Evolutionary conservation across 2,113 vertebrate species (phyloP).

Genomic region (Mormoops blainvillei): DNA sequence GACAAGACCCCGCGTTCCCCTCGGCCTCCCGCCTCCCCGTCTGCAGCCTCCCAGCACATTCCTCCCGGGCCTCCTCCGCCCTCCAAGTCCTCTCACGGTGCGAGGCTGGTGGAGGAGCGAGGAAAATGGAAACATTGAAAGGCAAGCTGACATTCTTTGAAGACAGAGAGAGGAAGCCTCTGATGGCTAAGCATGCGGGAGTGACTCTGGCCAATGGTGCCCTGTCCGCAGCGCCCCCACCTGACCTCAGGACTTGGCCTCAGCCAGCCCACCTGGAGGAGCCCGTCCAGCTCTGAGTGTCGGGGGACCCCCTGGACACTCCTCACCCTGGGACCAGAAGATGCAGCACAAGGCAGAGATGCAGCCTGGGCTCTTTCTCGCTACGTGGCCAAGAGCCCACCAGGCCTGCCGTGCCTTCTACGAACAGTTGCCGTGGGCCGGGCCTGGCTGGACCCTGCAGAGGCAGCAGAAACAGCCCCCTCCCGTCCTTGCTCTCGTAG

Average conservation of each 20-base stretch:
- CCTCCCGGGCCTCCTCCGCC: constrained; percentile 51
- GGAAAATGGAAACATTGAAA: constrained; percentile 53
- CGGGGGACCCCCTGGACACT: accelerated
- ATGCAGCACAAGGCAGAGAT: accelerated
- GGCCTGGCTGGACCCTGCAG: background rate
- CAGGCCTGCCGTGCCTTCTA: no score
- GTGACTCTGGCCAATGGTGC: background rate
- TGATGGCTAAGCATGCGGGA: constrained; percentile 51
- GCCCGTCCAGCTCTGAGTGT: background rate
- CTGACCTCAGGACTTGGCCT: background rate
- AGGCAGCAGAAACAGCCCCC: background rate
- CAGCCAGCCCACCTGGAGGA: background rate
- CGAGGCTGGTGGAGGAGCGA: no score
- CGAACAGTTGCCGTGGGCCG: no score
- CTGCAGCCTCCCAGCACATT: constrained; percentile 9
- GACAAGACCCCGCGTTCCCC: no score
- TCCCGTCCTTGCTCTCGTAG: background rate
- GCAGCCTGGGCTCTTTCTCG: background rate
- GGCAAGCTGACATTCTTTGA: constrained; percentile 20
- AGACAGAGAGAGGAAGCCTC: constrained; percentile 42
- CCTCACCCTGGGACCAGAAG: background rate
- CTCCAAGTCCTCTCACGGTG: constrained; percentile 35
- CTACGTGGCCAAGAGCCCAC: background rate
- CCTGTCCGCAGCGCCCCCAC: background rate
- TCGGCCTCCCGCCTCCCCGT: background rate